Percentiles rank a stretch among this genome's conserved stretches.
phyloP scores from a whole-genome alignment of 2,888 invertebrate species.

The Halictus quadricinctus region DNA sequence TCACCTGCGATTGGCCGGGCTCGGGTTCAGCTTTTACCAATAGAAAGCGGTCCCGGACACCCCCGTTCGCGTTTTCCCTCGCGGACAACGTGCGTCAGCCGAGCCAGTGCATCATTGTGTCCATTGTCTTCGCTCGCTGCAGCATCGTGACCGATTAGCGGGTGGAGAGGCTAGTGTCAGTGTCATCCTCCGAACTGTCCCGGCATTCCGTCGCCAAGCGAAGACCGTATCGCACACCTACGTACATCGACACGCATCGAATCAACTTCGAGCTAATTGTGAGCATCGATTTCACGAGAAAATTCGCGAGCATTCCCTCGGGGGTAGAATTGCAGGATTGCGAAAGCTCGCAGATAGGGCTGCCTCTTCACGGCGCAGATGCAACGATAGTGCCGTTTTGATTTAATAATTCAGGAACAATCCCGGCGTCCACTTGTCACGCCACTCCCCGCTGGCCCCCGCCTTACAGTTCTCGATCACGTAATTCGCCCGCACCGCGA shows the following conservation, averaged over 20 bases:
- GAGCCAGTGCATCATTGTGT: constrained; percentile 77
- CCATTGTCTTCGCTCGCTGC: constrained; percentile 76
- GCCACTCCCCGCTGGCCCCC: constrained; percentile 59
- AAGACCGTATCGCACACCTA: too few species aligned
- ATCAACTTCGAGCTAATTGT: not conserved
- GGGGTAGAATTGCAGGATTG: not conserved
- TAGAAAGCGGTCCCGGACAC: constrained; percentile 72
- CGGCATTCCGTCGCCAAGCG: not conserved
- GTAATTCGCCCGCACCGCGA: constrained; percentile 61
- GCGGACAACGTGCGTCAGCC: constrained; percentile 67
- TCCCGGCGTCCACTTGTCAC: constrained; percentile 67
- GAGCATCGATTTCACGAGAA: not conserved
- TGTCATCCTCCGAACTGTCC: not conserved
- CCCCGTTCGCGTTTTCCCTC: constrained; percentile 70
- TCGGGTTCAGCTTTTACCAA: constrained; percentile 72
- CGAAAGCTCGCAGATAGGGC: not conserved
- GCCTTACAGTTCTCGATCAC: constrained; percentile 65
- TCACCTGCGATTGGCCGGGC: constrained; percentile 75
- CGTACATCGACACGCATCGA: not conserved
- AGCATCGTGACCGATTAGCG: constrained; percentile 70
- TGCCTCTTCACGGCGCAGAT: constrained; percentile 49
- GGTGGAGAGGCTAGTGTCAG: constrained; percentile 20
- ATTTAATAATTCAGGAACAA: constrained; percentile 70
- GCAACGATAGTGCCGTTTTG: constrained; percentile 55
- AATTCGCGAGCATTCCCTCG: not conserved